Evolutionary conservation across 2,113 vertebrate species (phyloP).

Genomic region (Burhinus bistriatus): DNA sequence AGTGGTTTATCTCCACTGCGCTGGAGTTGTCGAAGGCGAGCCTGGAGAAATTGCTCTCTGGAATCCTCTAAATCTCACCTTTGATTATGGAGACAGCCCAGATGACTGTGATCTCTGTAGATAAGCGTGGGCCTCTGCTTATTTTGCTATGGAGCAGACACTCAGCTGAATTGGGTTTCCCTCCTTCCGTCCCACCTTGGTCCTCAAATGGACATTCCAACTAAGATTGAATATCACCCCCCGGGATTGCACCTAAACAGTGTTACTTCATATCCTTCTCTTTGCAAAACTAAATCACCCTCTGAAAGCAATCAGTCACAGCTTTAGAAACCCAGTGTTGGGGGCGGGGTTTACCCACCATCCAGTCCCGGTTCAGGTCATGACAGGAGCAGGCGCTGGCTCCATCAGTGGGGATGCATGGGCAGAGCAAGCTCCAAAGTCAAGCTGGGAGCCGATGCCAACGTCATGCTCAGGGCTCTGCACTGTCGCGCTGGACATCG

Average conservation of each 20-base stretch:
- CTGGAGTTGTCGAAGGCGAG: not conserved
- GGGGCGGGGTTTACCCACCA: no score
- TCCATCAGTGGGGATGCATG: not conserved
- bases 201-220: not conserved
- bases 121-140: not conserved
- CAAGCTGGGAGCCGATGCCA: not conserved
- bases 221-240: not conserved
- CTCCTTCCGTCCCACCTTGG: not conserved
- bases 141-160: not conserved
- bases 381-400: not conserved
- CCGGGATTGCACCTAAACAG: not conserved
- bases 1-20: not conserved
- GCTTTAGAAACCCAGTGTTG: not conserved
- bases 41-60: not conserved
- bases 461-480: not conserved
- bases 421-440: not conserved
- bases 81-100: not conserved
- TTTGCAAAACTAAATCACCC: not conserved
- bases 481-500: fast-evolving
- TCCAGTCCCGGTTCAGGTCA: fast-evolving
- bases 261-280: fast-evolving
- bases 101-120: not conserved
- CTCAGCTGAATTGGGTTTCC: not conserved
- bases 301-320: not conserved
- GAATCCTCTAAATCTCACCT: not conserved